Percentiles rank a stretch among this genome's conserved stretches.
Evolutionary conservation across 2,797 vertebrate species (phyloP).

Genomic region (Rhabdomys pumilio): DNA sequence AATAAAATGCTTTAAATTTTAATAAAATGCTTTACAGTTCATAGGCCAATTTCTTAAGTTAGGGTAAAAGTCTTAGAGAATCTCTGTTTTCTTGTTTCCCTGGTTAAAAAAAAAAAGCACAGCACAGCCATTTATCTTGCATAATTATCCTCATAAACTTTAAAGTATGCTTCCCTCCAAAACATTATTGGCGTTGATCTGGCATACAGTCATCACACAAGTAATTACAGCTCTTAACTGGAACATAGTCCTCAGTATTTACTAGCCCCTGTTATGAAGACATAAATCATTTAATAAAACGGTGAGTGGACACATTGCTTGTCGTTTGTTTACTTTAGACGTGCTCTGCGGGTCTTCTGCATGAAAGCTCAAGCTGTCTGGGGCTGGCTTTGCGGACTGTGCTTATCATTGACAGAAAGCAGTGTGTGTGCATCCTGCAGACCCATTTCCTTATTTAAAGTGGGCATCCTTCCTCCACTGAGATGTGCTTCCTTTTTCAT

Average conservation of each 20-base stretch:
- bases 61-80: conserved; percentile 63
- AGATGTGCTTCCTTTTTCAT: conserved; percentile 93
- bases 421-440: conserved; percentile 96
- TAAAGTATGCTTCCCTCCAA: conserved; percentile 74
- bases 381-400: conserved; percentile 85
- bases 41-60: conserved; percentile 29
- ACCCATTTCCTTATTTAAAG: conserved; percentile 98
- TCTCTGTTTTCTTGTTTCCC: conserved; percentile 48
- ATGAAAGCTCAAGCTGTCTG: conserved; percentile 84
- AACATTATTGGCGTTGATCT: conserved; percentile 80
- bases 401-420: conserved; percentile 94
- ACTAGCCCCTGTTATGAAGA: conserved; percentile 78
- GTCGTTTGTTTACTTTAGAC: conserved; percentile 86
- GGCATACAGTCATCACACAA: conserved; percentile 74
- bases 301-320: conserved; percentile 85
- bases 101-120: conserved; percentile 41
- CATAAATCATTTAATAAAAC: conserved; percentile 86
- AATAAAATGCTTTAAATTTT: conserved; percentile 74
- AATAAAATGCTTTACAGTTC: conserved; percentile 75
- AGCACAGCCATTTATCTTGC: conserved; percentile 75
- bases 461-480: conserved; percentile 95
- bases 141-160: conserved; percentile 84
- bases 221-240: conserved; percentile 84
- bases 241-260: conserved; percentile 82
- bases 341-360: conserved; percentile 88